phyloP scores from a whole-genome alignment of 2,888 invertebrate genomes.

The Noctua pronuba region DNA sequence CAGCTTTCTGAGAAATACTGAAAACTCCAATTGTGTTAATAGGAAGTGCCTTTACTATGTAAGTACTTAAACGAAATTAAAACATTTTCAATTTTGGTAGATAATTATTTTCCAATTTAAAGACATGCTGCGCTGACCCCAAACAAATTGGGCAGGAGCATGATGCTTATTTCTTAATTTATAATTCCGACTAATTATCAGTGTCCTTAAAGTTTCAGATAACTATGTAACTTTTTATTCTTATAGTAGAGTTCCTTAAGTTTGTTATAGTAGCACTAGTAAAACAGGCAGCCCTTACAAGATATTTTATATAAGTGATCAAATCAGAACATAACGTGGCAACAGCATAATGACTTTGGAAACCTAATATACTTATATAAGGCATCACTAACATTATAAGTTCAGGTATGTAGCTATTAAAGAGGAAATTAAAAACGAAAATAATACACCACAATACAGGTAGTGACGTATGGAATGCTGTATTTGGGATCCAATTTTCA shows the following conservation, averaged over 20 bases:
- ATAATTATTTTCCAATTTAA: not conserved
- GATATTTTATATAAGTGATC: not conserved
- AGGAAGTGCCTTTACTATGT: no score
- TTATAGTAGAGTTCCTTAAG: not conserved
- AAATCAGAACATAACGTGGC: not conserved
- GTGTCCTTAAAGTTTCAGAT: not conserved
- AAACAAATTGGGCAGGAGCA: not conserved
- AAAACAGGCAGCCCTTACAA: not conserved
- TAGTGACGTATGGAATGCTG: not conserved
- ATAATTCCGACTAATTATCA: not conserved
- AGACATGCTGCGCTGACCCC: not conserved
- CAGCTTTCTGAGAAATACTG: no score
- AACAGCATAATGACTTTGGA: not conserved
- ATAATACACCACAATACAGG: not conserved
- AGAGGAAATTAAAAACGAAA: not conserved
- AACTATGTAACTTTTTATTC: not conserved
- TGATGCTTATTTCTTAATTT: not conserved
- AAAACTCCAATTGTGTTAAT: no score
- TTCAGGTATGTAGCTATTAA: not conserved
- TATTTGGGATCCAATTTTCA: not conserved
- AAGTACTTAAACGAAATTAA: no score
- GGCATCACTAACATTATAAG: not conserved
- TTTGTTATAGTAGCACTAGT: not conserved
- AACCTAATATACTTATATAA: not conserved
- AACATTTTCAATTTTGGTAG: no score